These are phyloP conservation scores for Agonopterix arenella DNA, from an alignment of 2,888 invertebrate species.

Conservation along the genomic window DNA sequence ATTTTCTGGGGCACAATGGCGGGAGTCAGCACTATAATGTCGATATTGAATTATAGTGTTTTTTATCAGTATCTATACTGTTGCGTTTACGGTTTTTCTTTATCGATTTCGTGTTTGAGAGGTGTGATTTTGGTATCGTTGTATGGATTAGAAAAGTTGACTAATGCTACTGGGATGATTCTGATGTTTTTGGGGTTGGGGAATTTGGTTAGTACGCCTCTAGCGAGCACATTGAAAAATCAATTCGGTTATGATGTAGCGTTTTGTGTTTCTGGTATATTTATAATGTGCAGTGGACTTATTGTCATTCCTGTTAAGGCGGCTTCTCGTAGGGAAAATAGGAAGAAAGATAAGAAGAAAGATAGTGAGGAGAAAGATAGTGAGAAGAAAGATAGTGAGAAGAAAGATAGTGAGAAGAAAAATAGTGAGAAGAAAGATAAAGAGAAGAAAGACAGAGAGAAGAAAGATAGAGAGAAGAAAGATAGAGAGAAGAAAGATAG, in stretches of 20 bases:
- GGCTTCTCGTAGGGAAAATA: neutral
- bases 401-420: no score
- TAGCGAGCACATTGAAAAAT: slow-evolving; percentile 45
- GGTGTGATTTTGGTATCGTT: slow-evolving; percentile 52
- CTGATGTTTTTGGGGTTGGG: slow-evolving; percentile 59
- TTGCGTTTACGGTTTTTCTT: slow-evolving; percentile 46
- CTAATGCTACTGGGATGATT: slow-evolving; percentile 60
- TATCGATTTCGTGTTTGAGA: slow-evolving; percentile 43
- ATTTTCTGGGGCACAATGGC: slow-evolving; percentile 24
- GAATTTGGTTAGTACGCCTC: slow-evolving; percentile 53
- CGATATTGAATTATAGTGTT: slow-evolving; percentile 40
- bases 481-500: no score
- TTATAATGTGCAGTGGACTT: slow-evolving; percentile 44
- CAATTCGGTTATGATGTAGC: slow-evolving; percentile 39
- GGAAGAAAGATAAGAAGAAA: neutral
- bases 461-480: no score
- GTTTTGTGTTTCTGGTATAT: slow-evolving; percentile 49
- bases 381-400: no score
- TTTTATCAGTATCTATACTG: slow-evolving; percentile 54
- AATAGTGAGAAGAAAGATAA: no score
- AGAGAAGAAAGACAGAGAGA: no score
- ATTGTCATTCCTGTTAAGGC: slow-evolving; percentile 34
- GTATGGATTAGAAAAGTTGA: slow-evolving; percentile 60
- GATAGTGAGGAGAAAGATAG: no score
- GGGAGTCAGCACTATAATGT: slow-evolving; percentile 42